phyloP scores from a whole-genome alignment of 2,888 invertebrate species.

The Phlogophora meticulosa region DNA sequence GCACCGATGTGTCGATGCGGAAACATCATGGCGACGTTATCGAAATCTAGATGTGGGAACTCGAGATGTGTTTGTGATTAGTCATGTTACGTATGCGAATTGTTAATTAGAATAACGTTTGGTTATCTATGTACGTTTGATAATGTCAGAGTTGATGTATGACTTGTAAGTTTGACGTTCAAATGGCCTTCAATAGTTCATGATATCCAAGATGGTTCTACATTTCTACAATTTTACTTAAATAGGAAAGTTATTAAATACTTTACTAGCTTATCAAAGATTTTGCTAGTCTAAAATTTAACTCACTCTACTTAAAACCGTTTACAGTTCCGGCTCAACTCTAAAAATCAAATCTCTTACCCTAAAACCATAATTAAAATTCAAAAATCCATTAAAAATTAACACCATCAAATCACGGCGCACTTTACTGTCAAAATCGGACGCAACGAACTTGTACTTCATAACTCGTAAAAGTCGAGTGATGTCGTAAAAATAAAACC shows the following conservation, averaged over 20 bases:
- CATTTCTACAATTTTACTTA: conserved; percentile 14
- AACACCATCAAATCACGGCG: conserved; percentile 70
- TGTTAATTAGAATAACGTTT: conserved; percentile 63
- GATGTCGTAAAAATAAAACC: conserved; percentile 85
- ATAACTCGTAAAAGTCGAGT: conserved; percentile 81
- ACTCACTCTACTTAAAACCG: conserved; percentile 44
- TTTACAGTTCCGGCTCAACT: conserved; percentile 52
- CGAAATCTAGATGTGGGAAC: conserved; percentile 64
- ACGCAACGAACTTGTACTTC: conserved; percentile 74
- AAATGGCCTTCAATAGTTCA: no score
- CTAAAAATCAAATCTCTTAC: conserved; percentile 55
- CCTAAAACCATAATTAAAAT: conserved; percentile 64
- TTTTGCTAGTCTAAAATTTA: conserved; percentile 17
- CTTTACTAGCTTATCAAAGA: not conserved
- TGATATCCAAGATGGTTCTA: no score
- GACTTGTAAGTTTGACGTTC: no score
- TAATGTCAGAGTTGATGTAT: conserved; percentile 35
- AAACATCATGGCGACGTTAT: conserved; percentile 72
- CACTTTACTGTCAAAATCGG: conserved; percentile 73
- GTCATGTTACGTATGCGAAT: conserved; percentile 69
- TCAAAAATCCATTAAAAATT: conserved; percentile 65
- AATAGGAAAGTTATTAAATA: conserved; percentile 12
- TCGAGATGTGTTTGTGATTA: conserved; percentile 65
- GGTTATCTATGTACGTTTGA: conserved; percentile 47
- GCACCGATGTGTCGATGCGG: conserved; percentile 77